phyloP scores from a whole-genome alignment of 2,797 vertebrate genomes.

The Gymnothorax reevesii region DNA sequence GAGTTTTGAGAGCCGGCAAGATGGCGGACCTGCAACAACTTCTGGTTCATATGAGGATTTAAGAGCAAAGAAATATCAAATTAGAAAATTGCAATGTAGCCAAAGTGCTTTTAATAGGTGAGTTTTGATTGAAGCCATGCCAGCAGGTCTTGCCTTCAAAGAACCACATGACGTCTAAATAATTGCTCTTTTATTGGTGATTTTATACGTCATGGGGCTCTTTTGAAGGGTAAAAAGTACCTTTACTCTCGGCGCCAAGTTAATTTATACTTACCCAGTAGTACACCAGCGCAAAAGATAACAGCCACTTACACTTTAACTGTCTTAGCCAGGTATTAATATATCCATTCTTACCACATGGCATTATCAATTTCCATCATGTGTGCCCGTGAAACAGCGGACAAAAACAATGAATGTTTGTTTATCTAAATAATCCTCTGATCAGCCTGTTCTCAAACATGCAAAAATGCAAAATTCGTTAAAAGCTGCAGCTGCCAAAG shows the following conservation, averaged over 20 bases:
- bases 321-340: not conserved
- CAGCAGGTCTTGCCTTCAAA: too few relatives aligned
- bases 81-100: too few relatives aligned
- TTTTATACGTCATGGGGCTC: too few relatives aligned
- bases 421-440: not conserved
- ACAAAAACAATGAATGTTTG: not conserved
- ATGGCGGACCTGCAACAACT: too few relatives aligned
- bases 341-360: not conserved
- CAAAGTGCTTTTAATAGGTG: too few relatives aligned
- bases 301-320: not conserved
- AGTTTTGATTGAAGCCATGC: too few relatives aligned
- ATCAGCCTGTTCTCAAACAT: not conserved
- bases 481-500: constrained; percentile 1
- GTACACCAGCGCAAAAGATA: not conserved
- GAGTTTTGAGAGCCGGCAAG: too few relatives aligned
- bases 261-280: not conserved
- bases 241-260: not conserved
- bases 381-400: not conserved
- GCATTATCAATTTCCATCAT: not conserved
- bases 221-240: too few relatives aligned
- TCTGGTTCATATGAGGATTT: too few relatives aligned
- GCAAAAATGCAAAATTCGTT: not conserved
- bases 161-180: too few relatives aligned
- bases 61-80: too few relatives aligned
- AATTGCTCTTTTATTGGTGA: too few relatives aligned